Base-by-base conservation (phyloP, 2,888 invertebrate species). In the Platycheirus rosarum region DNA sequence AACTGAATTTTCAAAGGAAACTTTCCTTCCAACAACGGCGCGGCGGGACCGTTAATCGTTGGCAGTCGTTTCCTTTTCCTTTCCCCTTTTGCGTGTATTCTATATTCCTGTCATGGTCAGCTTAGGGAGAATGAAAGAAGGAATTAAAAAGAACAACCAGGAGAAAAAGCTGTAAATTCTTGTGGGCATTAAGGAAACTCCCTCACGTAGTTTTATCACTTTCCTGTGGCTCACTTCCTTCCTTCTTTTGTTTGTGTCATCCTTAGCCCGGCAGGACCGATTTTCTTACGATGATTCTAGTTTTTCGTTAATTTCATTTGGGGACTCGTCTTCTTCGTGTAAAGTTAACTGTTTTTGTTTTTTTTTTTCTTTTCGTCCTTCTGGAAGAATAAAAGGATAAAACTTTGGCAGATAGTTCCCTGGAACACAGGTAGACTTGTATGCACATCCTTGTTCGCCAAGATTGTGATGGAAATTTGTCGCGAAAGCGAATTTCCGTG, bases 401-500 rank as follows among this genome's bases (percentile, higher is more conserved):
- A 63, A 63, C 35, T 63, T 63, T 63, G 9, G 44, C n/a, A 23
- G 18, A 32, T 8, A 40, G 63, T 63, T 9, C 13, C 5, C 53
- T 16, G 35, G 6, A 9, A 40, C 14, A 20, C 5, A 4, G 26
- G 26, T 14, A 49, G 29, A 13, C 13, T 49, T 14, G 26, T 26
- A 49, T 35, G n/a, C n/a, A n/a, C n/a, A n/a, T 66, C 46, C 11
- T 20, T n/a, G n/a, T n/a, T 14, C 29, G 20, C 26, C 13, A 18
- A 48, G 1, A 48, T 29, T 48, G 46, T 37, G 63, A 65, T 76
- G 69, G 65, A 76, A 80, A 80, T 80, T 76, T 80, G 76, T 80
- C 80, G 70, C 75, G 76, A 70, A 66, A 76, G 69, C 75, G 76
- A 80, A 80, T 80, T 70, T 80, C 57, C 65, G 69, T 75, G 79